Conservation (phyloP, 2,888 invertebrate genomes). For the Tanypteryx hageni region DNA sequence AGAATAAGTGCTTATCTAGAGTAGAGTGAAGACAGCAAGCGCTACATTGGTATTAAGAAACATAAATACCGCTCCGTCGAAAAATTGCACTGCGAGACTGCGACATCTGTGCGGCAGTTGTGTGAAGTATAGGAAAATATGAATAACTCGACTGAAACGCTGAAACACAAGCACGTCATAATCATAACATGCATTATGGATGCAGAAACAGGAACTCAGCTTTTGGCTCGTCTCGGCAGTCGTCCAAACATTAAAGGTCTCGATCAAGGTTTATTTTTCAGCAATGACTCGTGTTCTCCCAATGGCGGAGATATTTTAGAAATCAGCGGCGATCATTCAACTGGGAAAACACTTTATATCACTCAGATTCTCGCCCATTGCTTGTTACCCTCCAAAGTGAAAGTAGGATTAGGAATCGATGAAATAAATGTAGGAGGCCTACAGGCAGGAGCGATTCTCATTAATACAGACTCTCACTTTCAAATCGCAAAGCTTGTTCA, state of each 20-base stretch:
- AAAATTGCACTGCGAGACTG: too few species aligned
- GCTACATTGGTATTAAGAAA: too few species aligned
- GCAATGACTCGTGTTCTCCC: neutral
- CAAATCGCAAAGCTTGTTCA: conserved; percentile 73
- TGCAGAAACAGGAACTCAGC: conserved; percentile 42
- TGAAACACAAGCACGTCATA: too few species aligned
- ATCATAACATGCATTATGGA: conserved; percentile 8
- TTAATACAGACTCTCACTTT: conserved; percentile 78
- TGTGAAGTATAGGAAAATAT: too few species aligned
- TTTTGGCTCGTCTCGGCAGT: conserved; percentile 33
- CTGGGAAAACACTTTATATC: conserved; percentile 76
- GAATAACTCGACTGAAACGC: too few species aligned
- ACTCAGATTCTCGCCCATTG: conserved; percentile 76
- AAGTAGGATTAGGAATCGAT: conserved; percentile 64
- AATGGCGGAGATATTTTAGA: conserved; percentile 74
- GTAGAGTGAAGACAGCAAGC: too few species aligned
- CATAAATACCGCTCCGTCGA: too few species aligned
- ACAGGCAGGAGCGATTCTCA: conserved; percentile 74
- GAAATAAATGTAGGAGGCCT: conserved; percentile 74
- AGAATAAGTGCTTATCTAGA: too few species aligned
- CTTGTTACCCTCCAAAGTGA: conserved; percentile 73
- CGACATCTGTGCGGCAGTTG: too few species aligned
- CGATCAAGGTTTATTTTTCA: conserved; percentile 32
- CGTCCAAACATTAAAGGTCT: conserved; percentile 32
- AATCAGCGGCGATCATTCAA: conserved; percentile 75